Evolutionary conservation across 1,140 invertebrate genomes (phyloP).

Genomic region (Mycetomoellerius zeteki): DNA sequence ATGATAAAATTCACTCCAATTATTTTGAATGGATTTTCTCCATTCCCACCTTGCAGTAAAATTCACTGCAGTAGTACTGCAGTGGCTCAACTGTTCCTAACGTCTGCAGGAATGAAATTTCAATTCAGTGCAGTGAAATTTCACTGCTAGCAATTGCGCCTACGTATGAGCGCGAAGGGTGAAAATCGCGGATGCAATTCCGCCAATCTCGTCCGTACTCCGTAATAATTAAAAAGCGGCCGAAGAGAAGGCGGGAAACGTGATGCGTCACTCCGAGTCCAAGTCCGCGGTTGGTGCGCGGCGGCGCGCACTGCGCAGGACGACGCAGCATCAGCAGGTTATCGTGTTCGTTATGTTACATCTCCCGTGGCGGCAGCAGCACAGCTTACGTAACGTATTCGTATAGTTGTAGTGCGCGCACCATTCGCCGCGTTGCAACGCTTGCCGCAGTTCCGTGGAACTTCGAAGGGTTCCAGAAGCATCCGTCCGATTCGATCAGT

Average conservation of each 20-base stretch:
- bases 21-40: too few species aligned
- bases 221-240: not conserved
- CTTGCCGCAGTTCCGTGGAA: not conserved
- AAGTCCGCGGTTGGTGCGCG: not conserved
- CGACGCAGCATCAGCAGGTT: slow-evolving; percentile 19
- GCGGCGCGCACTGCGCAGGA: slow-evolving; percentile 25
- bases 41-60: too few species aligned
- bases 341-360: not conserved
- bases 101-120: too few species aligned
- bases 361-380: too few species aligned
- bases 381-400: slow-evolving; percentile 35
- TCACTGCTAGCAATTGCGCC: too few species aligned
- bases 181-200: not conserved
- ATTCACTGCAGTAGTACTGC: too few species aligned
- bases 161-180: not conserved
- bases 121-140: too few species aligned
- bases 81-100: too few species aligned
- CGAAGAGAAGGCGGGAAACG: slow-evolving; percentile 1
- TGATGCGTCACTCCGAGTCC: not conserved
- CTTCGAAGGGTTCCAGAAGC: slow-evolving; percentile 31
- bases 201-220: not conserved
- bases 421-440: not conserved
- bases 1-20: too few species aligned
- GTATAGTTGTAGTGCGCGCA: not conserved
- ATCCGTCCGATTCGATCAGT: slow-evolving; percentile 1